Conservation (phyloP, 2,888 invertebrate genomes). For the Leptura quadrifasciata region DNA sequence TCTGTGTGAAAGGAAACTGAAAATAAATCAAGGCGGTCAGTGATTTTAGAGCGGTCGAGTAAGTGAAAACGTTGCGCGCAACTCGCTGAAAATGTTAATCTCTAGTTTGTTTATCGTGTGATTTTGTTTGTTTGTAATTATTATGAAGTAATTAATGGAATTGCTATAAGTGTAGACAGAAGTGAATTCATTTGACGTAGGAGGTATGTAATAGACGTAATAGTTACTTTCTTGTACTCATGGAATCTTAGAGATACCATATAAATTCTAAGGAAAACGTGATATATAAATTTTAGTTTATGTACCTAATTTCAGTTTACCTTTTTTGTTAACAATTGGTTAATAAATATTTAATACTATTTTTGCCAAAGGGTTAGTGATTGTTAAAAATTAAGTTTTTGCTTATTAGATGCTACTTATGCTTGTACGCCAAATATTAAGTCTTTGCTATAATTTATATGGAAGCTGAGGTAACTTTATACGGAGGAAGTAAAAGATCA, state of each 20-base stretch:
- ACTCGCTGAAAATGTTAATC: conserved; percentile 11
- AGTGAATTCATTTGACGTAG: neutral
- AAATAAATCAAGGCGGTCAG: conserved; percentile 46
- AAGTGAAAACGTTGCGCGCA: conserved; percentile 32
- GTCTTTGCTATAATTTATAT: too few species aligned
- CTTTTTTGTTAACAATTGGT: neutral
- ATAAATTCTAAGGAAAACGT: neutral
- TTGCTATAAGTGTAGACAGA: neutral
- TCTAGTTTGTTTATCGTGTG: neutral
- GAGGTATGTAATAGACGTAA: conserved; percentile 21
- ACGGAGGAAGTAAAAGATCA: too few species aligned
- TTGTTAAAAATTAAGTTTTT: too few species aligned
- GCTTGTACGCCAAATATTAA: too few species aligned
- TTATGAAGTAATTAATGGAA: neutral
- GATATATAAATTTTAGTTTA: neutral
- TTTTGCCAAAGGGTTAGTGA: neutral
- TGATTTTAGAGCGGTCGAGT: conserved; percentile 43
- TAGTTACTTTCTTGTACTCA: neutral
- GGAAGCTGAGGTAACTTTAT: too few species aligned
- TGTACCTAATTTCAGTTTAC: neutral
- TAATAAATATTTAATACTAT: neutral
- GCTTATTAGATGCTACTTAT: too few species aligned
- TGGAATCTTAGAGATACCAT: neutral
- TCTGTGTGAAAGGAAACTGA: conserved; percentile 48
- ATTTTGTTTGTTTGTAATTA: conserved; percentile 11